Base-by-base conservation (phyloP, 1,140 invertebrate genomes). In the Aethina tumida region DNA sequence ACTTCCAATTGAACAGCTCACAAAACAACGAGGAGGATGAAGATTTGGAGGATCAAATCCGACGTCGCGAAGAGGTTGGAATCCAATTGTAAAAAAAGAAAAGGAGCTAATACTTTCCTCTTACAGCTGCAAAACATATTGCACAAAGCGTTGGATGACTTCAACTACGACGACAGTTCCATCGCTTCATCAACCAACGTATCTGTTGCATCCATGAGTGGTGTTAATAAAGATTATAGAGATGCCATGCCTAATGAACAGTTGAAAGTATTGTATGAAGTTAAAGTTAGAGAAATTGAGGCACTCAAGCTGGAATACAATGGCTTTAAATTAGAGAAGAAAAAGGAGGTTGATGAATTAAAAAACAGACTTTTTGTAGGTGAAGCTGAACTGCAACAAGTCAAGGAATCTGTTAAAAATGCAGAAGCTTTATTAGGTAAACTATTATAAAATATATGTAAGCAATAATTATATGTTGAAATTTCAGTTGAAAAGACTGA, bases 101-200 rank as follows among this genome's bases (percentile, higher is more conserved):
- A 34, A 12, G 12, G 18, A 30, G 24, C 15, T 17, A 35, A 27
- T 30, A 38, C 13, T 12, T 24, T 26, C 24, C 33, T 15, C 35
- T 47, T 56, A 34, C 19, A 60, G 56, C 43, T 60, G 21, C 46
- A 58, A 47, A 51, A 53, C 36, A 46, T 59, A 9, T 31, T 60
- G 14, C 44, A 45, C 28, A 47, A 50, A 28, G 55, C 47, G 15
- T 40, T 60, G 39, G 53, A 53, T 33, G 53, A 57, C 16, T 60
- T 59, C 38, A 56, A 58, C 33, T 59, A 55, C 45, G 58, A 60
- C 32, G 56, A 60, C 24, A 60, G 55, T 38, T 59, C 58, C 10
- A 46, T 56, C n/a, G 53, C 58, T 52, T 56, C 58, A 8, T 60
- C 56, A 12, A 41, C 52, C 2, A 57, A 58, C 43, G 44, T 53